phyloP scores from a whole-genome alignment of 2,888 invertebrate species.

The Hyposoter didymator region DNA sequence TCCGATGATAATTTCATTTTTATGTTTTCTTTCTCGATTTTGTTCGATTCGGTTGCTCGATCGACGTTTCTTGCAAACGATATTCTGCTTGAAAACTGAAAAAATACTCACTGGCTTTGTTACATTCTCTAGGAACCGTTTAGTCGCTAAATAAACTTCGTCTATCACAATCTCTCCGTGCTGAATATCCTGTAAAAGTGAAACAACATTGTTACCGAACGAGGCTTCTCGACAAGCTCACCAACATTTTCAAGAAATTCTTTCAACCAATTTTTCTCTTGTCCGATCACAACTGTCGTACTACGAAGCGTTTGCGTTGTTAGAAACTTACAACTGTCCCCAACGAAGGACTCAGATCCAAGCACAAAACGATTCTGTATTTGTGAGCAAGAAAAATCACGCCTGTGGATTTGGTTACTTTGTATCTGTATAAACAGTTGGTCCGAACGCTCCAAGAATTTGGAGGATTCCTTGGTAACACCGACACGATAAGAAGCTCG shows the following conservation, averaged over 20 bases:
- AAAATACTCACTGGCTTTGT: conserved; percentile 85
- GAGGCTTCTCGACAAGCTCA: not conserved
- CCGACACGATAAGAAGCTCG: conserved; percentile 88
- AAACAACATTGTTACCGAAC: not conserved
- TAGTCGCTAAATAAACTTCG: conserved; percentile 86
- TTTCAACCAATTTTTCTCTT: not conserved
- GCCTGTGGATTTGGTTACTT: conserved; percentile 86
- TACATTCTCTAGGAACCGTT: conserved; percentile 86
- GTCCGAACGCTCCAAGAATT: conserved; percentile 84
- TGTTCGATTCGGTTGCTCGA: not conserved
- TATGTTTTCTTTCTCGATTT: not conserved
- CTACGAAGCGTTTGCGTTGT: not conserved
- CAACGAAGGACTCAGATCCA: conserved; percentile 92
- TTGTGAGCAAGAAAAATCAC: conserved; percentile 89
- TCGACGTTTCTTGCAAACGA: not conserved
- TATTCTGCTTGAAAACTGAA: not conserved
- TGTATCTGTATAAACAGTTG: conserved; percentile 84
- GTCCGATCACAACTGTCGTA: not conserved
- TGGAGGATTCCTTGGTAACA: conserved; percentile 86
- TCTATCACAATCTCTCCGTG: conserved; percentile 87
- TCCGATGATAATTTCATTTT: too few species aligned
- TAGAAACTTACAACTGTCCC: conserved; percentile 87
- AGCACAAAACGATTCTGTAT: conserved; percentile 90
- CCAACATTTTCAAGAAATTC: not conserved
- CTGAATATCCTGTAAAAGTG: conserved; percentile 85